Conservation (phyloP, 2,888 invertebrate genomes). For the Mythimna vitellina region DNA sequence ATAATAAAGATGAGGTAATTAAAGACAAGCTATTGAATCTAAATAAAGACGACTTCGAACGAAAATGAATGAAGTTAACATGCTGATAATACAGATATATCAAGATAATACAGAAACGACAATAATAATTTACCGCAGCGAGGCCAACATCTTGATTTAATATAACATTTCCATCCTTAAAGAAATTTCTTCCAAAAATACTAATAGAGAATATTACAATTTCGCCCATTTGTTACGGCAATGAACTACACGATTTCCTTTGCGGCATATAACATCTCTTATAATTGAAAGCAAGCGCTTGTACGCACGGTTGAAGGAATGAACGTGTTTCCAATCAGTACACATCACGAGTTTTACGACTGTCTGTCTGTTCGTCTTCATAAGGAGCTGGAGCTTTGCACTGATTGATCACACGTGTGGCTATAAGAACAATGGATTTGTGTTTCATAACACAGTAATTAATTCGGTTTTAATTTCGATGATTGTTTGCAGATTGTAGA, state of each 20-base stretch:
- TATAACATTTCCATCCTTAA: constrained; percentile 12
- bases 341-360: constrained; percentile 84
- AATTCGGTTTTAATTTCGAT: constrained; percentile 49
- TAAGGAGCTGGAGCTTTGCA: constrained; percentile 79
- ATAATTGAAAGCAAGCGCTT: constrained; percentile 86
- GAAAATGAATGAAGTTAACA: not conserved
- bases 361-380: constrained; percentile 82
- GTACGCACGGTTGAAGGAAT: constrained; percentile 77
- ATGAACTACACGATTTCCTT: constrained; percentile 71
- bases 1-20: not conserved
- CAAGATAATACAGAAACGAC: too few relatives aligned
- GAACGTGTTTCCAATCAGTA: constrained; percentile 87
- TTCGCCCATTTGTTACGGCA: constrained; percentile 63
- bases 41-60: not conserved
- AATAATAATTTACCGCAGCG: not conserved
- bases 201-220: constrained; percentile 27
- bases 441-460: constrained; percentile 62
- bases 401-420: constrained; percentile 88
- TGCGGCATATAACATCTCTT: constrained; percentile 78
- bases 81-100: not conserved
- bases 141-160: constrained; percentile 25
- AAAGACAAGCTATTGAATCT: not conserved
- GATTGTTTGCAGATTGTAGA: constrained; percentile 51
- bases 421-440: constrained; percentile 66
- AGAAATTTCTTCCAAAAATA: constrained; percentile 12